Conservation (phyloP, 2,113 vertebrate species). For the Myrmophylax atrothorax region DNA sequence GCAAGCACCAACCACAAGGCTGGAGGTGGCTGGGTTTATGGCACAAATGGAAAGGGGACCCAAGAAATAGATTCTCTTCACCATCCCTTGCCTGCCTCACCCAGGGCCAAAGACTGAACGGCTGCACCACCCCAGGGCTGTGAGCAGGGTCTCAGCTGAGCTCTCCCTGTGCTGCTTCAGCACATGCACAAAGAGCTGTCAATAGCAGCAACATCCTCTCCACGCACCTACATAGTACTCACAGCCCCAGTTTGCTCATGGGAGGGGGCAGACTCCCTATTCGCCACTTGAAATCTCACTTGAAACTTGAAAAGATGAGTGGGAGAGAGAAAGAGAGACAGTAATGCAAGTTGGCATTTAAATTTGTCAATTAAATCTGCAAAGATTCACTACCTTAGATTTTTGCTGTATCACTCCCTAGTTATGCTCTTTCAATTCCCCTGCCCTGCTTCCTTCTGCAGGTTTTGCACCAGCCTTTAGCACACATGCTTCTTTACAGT, state of each 20-base stretch:
- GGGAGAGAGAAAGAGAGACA: neutral
- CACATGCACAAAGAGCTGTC: neutral
- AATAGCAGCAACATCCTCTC: neutral
- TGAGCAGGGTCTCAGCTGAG: neutral
- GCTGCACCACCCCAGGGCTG: neutral
- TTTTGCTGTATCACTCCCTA: slow-evolving; percentile 45
- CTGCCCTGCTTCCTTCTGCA: neutral
- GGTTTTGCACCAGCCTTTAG: slow-evolving; percentile 6
- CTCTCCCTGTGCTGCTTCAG: fast-evolving
- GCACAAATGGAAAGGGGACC: neutral
- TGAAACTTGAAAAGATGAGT: neutral
- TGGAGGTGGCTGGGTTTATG: neutral
- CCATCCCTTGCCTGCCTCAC: neutral
- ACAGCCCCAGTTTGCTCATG: neutral
- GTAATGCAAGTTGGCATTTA: neutral
- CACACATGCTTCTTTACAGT: neutral
- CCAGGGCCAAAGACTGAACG: fast-evolving
- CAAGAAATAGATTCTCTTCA: neutral
- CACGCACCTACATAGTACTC: neutral
- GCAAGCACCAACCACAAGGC: neutral
- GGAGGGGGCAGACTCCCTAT: neutral
- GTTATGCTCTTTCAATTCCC: neutral
- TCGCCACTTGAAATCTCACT: neutral
- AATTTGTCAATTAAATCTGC: slow-evolving; percentile 25
- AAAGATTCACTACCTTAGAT: neutral